phyloP scores from a whole-genome alignment of 2,113 vertebrate species.

The Meleagris gallopavo region DNA sequence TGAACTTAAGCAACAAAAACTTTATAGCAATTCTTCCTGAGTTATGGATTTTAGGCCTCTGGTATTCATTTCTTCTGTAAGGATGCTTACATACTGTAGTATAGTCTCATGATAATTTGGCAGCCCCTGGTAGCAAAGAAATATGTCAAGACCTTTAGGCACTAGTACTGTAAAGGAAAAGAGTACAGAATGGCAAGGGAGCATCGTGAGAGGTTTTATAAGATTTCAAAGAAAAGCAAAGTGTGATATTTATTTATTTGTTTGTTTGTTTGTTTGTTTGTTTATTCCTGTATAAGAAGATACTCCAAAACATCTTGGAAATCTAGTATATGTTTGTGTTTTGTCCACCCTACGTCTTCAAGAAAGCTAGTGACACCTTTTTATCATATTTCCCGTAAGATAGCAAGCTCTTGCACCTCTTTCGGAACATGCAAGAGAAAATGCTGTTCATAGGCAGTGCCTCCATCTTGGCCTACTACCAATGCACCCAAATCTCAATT shows the following conservation, averaged over 20 bases:
- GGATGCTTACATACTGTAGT: neutral
- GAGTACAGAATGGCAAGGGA: neutral
- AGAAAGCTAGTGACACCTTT: neutral
- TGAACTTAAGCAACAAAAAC: neutral
- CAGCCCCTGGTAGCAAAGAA: neutral
- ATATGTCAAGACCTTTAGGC: neutral
- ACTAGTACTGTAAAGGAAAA: neutral
- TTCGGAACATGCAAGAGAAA: neutral
- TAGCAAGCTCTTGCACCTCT: neutral
- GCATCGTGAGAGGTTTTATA: neutral
- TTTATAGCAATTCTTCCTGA: neutral
- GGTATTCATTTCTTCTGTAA: neutral
- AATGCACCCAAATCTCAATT: accelerated
- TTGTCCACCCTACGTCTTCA: accelerated
- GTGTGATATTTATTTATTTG: neutral
- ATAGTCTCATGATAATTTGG: neutral
- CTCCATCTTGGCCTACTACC: neutral
- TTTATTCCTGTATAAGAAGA: neutral
- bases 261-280: no score
- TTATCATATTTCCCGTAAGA: neutral
- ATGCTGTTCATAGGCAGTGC: neutral
- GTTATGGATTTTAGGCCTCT: neutral
- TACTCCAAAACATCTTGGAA: neutral
- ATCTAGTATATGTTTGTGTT: neutral
- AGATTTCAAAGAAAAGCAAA: neutral